These are phyloP conservation scores for Gymnocheta viridis DNA, from an alignment of 2,888 invertebrate species.

Conservation along the genomic window DNA sequence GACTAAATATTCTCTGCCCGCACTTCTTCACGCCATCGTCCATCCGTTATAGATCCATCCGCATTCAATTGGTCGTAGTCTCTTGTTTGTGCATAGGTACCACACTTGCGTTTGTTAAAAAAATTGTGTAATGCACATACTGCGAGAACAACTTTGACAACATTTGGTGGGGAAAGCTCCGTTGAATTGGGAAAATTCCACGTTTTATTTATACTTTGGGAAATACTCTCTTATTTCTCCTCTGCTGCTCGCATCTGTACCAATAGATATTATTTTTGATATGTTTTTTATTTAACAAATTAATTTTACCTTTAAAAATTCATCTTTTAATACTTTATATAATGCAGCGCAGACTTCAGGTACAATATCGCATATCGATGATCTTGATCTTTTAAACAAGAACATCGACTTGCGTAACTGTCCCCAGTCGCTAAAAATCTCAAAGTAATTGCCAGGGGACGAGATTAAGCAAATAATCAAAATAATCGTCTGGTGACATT, in stretches of 20 bases:
- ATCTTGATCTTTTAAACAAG: too few relatives aligned
- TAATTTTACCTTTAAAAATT: too few relatives aligned
- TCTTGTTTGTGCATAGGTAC: conserved; percentile 12
- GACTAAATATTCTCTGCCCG: conserved; percentile 1
- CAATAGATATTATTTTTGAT: background rate
- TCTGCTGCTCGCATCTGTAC: conserved; percentile 23
- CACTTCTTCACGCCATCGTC: conserved; percentile 47
- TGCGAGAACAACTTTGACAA: conserved; percentile 17
- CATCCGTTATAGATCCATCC: conserved; percentile 35
- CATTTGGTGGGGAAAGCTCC: background rate
- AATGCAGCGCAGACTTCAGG: background rate
- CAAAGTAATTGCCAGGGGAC: background rate
- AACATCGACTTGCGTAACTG: too few relatives aligned
- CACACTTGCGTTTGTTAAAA: conserved; percentile 26
- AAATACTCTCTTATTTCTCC: conserved; percentile 18
- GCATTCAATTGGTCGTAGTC: conserved; percentile 35
- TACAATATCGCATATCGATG: background rate
- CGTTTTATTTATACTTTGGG: conserved; percentile 1
- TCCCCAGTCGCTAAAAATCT: too few relatives aligned
- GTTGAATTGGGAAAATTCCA: conserved; percentile 17
- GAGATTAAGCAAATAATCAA: too few relatives aligned
- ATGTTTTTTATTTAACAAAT: conserved; percentile 6
- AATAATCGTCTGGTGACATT: too few relatives aligned
- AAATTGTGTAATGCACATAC: conserved; percentile 43
- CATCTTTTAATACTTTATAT: too few relatives aligned